Conservation (phyloP, 1,140 invertebrate genomes). For the Bombus sylvicola region DNA sequence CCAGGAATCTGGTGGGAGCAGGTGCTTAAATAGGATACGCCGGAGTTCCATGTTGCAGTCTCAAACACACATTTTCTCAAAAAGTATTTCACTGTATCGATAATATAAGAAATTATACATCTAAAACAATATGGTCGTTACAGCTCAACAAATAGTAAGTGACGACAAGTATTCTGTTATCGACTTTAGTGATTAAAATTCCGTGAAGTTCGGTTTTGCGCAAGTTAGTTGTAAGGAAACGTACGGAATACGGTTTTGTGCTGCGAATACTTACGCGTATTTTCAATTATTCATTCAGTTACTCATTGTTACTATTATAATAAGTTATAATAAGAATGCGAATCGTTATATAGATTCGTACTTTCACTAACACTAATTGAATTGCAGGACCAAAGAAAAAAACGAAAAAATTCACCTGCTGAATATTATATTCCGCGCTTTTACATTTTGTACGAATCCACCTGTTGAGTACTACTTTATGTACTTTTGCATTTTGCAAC, state of each 20-base stretch:
- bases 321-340: neutral
- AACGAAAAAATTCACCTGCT: neutral
- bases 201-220: neutral
- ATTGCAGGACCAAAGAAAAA: neutral
- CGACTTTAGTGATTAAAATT: neutral
- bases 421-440: neutral
- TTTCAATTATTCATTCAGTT: neutral
- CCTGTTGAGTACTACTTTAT: neutral
- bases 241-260: neutral
- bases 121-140: slow-evolving; percentile 11
- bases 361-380: neutral
- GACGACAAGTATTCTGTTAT: neutral
- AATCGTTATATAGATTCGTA: neutral
- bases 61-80: neutral
- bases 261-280: neutral
- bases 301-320: neutral
- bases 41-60: slow-evolving; percentile 7
- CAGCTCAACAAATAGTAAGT: slow-evolving; percentile 41
- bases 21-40: slow-evolving; percentile 29
- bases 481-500: neutral
- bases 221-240: neutral
- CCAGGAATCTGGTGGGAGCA: slow-evolving; percentile 34
- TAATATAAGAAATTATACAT: neutral
- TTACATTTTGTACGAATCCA: neutral
- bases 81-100: neutral